phyloP scores from a whole-genome alignment of 2,888 invertebrate species.

The Sinhomidia bicolor region DNA sequence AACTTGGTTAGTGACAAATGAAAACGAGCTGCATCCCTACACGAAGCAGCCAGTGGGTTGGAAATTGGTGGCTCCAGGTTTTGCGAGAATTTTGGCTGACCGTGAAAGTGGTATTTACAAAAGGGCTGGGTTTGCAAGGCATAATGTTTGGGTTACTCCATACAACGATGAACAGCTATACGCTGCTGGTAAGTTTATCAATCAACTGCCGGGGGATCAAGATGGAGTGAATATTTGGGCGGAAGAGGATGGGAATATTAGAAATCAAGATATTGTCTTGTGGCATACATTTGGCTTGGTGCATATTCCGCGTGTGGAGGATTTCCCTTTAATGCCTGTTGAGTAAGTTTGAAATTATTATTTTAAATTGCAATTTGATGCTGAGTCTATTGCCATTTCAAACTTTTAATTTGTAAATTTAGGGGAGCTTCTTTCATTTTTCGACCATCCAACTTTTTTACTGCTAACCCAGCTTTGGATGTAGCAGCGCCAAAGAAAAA shows the following conservation, averaged over 20 bases:
- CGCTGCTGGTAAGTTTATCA: conserved; percentile 72
- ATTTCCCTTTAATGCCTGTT: conserved; percentile 71
- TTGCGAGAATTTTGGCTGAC: conserved; percentile 39
- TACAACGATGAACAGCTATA: conserved; percentile 71
- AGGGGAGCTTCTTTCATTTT: conserved; percentile 61
- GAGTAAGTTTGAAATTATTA: conserved; percentile 64
- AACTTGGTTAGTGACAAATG: conserved; percentile 64
- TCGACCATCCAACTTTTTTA: conserved; percentile 57
- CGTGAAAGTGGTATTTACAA: conserved; percentile 58
- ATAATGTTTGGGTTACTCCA: conserved; percentile 71
- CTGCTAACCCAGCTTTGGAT: conserved; percentile 54
- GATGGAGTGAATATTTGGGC: conserved; percentile 73
- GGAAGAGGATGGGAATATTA: conserved; percentile 48
- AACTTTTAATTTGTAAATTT: neutral
- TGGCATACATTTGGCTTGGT: conserved; percentile 70
- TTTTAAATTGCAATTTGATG: neutral
- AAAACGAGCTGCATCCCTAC: conserved; percentile 43
- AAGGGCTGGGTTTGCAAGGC: conserved; percentile 60
- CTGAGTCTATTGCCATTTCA: no score
- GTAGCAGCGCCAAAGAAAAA: conserved; percentile 52
- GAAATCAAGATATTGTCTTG: conserved; percentile 71
- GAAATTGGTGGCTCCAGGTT: conserved; percentile 44
- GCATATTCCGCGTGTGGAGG: conserved; percentile 67
- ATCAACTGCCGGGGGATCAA: conserved; percentile 39
- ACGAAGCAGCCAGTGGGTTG: conserved; percentile 57